These are phyloP conservation scores for Leptothorax acervorum DNA, from an alignment of 2,888 invertebrate species.

Conservation along the genomic window DNA sequence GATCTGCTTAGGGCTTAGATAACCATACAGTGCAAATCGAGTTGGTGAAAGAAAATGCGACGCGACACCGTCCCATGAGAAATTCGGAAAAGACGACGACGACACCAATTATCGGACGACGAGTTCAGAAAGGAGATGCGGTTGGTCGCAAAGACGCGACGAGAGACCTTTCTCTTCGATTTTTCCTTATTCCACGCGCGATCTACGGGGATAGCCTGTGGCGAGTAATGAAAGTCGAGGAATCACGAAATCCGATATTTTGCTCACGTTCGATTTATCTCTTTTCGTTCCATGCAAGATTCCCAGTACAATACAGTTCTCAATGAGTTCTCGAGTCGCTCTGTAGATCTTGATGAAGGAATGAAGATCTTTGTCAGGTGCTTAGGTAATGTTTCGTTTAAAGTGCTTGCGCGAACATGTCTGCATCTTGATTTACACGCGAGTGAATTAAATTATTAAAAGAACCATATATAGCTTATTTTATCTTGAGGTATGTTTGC, in stretches of 20 bases:
- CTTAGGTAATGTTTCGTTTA: conserved; percentile 6
- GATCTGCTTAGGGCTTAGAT: conserved; percentile 16
- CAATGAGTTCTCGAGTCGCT: conserved; percentile 21
- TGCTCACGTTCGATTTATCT: conserved; percentile 55
- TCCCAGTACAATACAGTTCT: conserved; percentile 28
- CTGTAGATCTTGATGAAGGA: conserved; percentile 23
- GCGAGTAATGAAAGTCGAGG: conserved; percentile 51
- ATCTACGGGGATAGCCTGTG: conserved; percentile 43
- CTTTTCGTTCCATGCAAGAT: conserved; percentile 40
- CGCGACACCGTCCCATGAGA: conserved; percentile 59
- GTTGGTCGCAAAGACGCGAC: conserved; percentile 30
- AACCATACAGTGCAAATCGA: conserved; percentile 13
- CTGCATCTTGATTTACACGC: background rate
- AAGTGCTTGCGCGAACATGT: background rate
- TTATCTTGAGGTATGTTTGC: background rate
- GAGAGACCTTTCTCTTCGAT: conserved; percentile 10
- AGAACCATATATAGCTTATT: background rate
- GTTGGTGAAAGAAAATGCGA: conserved; percentile 24
- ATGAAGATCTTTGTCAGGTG: conserved; percentile 36
- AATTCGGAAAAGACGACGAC: conserved; percentile 54
- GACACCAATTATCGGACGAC: conserved; percentile 64
- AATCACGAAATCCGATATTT: conserved; percentile 49
- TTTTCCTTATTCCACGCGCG: conserved; percentile 47
- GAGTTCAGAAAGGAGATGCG: conserved; percentile 58
- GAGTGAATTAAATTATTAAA: background rate